Evolutionary conservation across 2,113 vertebrate species (phyloP), one percentile per base, ranked within the genome.

Genomic region (Diphyllodes magnificus): DNA sequence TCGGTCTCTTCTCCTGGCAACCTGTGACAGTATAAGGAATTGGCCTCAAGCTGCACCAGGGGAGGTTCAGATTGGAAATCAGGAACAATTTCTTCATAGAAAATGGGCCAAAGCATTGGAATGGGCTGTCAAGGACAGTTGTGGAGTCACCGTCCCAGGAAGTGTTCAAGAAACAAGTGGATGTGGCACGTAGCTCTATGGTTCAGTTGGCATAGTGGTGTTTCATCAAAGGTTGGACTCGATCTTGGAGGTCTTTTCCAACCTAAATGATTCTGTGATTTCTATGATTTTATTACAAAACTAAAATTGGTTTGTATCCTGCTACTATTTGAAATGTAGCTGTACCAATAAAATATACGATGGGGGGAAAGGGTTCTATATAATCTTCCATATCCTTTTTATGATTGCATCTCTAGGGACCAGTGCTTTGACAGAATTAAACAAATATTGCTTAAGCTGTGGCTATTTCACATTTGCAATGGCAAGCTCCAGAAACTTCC

Each of bases 151-250:
- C 3, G 3, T 31, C 28, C n/a, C 57, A 40, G 22, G 21, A 49
- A 77, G 28, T 25, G 35, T 40, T 50, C 22, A 33, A 40, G 57
- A 40, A 50, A 21, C 10, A 33, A 40, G 23, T n/a, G 21, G n/a
- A 49, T 1, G 2, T 60, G 59, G 37, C 18, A 42, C 2, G 10
- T 27, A 68, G 24, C 53, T 11, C 8, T 27, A 5, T 40, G 30
- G 39, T 54, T 73, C 28, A 28, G 4, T 37, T 61, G n/a, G 6
- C 16, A 11, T 4, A 39, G 8, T 11, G 20, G 13, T 47, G n/a
- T 68, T 89, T 47, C 0, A 0, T 47, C 28, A 54, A 47, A 60
- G 21, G 3, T 13, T 76, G 28, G n/a, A 19, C 30, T 39, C 0
- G 0, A 35, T 35, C 11, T 47, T 27, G 54, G 40, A 47, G 30